Evolutionary conservation across 1,140 invertebrate genomes (phyloP), one percentile per base, ranked within the genome.

Genomic region (Ceratosolen fusciceps): DNA sequence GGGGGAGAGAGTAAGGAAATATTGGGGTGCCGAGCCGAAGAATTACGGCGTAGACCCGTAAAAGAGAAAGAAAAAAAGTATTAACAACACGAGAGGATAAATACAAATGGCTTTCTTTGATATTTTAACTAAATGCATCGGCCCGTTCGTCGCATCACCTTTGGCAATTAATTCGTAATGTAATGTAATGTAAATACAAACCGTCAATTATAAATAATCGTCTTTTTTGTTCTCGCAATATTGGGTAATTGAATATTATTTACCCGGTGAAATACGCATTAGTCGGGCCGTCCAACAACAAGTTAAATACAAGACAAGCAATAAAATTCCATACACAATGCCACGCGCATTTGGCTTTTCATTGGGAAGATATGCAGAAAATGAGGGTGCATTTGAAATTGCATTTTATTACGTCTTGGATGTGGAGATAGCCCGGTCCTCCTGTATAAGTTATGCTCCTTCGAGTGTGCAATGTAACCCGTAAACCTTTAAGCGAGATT

Each of bases 401-500:
- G 31, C 52, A 73, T 73, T 74, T 62, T 74, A 47, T 65, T 74
- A 65, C 49, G 60, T 74, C 26, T 26, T 21, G 19, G 52, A 73
- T 31, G 26, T 37, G 26, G 73, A 58, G 52, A 73, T 54, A 72
- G 9, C 2, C 1, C 54, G n/a, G 2, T 65, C 31, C 37, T 65
- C 60, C 21, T 12, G 2, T 60, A n/a, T 34, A 43, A 60, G 65
- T 75, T 75, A 75, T 65, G 29, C 29, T 49, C 39, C 21, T 58
- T 75, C 34, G n/a, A 65, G 73, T 71, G 54, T 71, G 47, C 68
- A 52, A 34, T 68, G 65, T 76, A 67, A 54, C 62, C 31, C 75
- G 58, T 70, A 77, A 67, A 54, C 62, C 34, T 67, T 70, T 77
- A 77, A 77, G 47, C 65, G 34, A 47, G 65, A 77, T 77, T 77